These are phyloP conservation scores for Perca flavescens DNA, from an alignment of 2,113 vertebrate species.

Conservation along the genomic window DNA sequence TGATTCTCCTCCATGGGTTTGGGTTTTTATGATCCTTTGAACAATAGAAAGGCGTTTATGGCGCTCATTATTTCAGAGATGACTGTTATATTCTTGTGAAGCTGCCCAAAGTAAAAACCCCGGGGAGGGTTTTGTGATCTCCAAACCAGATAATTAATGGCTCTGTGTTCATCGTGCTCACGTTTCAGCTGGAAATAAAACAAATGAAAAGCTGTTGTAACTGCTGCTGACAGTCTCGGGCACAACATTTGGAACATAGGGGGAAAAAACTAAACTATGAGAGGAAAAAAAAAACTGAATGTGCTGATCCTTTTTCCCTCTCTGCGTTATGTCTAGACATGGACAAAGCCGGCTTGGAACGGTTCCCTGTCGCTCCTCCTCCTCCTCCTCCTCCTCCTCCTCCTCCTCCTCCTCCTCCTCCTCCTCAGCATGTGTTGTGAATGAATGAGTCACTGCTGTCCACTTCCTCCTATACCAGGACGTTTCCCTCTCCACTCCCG, in stretches of 20 bases:
- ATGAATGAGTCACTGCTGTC: constrained; percentile 50
- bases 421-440: constrained; percentile 64
- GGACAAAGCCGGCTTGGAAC: constrained; percentile 49
- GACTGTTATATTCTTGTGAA: neutral
- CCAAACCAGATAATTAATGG: neutral
- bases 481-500: neutral
- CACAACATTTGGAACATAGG: constrained; percentile 21
- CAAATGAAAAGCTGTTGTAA: neutral
- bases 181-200: constrained; percentile 26
- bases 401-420: neutral
- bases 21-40: neutral
- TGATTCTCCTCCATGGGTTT: neutral
- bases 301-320: constrained; percentile 30
- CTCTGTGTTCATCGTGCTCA: neutral
- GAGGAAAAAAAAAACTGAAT: neutral
- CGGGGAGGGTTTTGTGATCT: neutral
- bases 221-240: constrained; percentile 25
- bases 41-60: neutral
- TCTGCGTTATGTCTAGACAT: constrained; percentile 63
- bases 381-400: too few relatives aligned
- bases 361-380: constrained; percentile 10
- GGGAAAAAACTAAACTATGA: neutral
- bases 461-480: constrained; percentile 12
- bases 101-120: neutral
- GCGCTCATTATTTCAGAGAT: neutral